phyloP scores from a whole-genome alignment of 2,113 vertebrate genomes.

The Anser brachyrhynchus region DNA sequence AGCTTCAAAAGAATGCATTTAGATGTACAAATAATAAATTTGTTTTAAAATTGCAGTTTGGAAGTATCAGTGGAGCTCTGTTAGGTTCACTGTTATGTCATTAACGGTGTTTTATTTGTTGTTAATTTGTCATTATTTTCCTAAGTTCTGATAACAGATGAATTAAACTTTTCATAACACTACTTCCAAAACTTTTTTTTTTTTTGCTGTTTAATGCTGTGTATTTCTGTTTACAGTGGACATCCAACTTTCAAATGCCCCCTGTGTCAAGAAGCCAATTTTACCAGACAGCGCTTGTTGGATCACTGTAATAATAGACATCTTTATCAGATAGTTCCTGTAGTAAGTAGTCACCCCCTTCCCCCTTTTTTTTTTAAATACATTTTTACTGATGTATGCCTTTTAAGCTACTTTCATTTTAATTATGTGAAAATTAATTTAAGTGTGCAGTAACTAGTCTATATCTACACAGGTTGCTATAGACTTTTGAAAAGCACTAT shows the following conservation, averaged over 20 bases:
- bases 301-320: constrained; percentile 85
- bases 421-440: neutral
- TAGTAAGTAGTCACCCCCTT: constrained; percentile 73
- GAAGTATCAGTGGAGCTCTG: neutral
- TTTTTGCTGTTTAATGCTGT: neutral
- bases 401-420: neutral
- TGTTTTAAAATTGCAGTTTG: neutral
- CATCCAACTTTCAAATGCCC: constrained; percentile 83
- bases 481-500: neutral
- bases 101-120: rapidly evolving
- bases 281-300: constrained; percentile 81
- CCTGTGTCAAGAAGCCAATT: constrained; percentile 81
- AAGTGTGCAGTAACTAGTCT: neutral
- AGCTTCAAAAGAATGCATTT: neutral
- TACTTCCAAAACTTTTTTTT: neutral
- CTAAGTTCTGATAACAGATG: neutral
- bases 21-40: neutral
- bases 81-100: neutral
- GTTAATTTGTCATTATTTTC: neutral
- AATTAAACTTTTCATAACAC: neutral
- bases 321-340: constrained; percentile 76
- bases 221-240: constrained; percentile 68
- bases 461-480: neutral
- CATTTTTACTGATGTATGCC: neutral
- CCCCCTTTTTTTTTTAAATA: neutral